Evolutionary conservation across 2,113 vertebrate species (phyloP).

Genomic region (human (Homo sapiens)): GRCh38 chr11:14112001-14112500

Average conservation of each 20-base stretch:
- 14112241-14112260: background rate
- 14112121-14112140: background rate
- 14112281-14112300: background rate
- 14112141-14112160: background rate
- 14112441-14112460: background rate
- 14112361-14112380: background rate
- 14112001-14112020: background rate
- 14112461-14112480: background rate
- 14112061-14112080: background rate
- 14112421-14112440: background rate
- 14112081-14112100: background rate
- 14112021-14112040: conserved; percentile 16
- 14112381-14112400: background rate
- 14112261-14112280: background rate
- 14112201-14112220: background rate
- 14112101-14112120: background rate
- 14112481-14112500: background rate
- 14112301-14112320: conserved; percentile 27
- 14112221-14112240: background rate
- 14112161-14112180: background rate
- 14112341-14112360: background rate
- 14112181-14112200: conserved; percentile 4
- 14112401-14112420: background rate
- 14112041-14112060: conserved; percentile 27
- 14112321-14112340: background rate